Percentiles rank a stretch among this genome's conserved stretches.
Conservation (phyloP, 2,888 invertebrate genomes). For the Tetranychus piercei region DNA sequence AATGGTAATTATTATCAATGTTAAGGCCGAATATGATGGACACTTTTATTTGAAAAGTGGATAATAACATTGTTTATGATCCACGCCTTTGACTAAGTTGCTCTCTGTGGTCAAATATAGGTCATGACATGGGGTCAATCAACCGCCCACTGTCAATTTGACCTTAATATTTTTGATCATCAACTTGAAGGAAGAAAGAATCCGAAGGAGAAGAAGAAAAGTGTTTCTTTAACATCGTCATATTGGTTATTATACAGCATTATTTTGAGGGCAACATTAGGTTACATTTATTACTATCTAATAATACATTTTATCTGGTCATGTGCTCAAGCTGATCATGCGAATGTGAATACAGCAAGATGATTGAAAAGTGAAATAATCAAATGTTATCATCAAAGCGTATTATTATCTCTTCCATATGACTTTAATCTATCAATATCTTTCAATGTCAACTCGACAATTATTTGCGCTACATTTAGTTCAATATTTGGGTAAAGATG, state of each 20-base stretch:
- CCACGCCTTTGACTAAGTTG: too few relatives aligned
- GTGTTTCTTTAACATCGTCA: too few relatives aligned
- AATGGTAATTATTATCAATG: too few relatives aligned
- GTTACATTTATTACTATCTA: too few relatives aligned
- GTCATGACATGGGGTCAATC: conserved; percentile 1
- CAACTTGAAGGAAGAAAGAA: too few relatives aligned
- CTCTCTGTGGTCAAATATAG: not conserved
- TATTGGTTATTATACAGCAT: not conserved
- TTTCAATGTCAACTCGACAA: not conserved
- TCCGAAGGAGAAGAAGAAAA: too few relatives aligned
- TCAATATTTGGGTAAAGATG: too few relatives aligned
- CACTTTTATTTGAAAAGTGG: not conserved
- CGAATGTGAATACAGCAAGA: not conserved
- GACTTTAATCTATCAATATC: not conserved
- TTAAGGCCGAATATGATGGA: too few relatives aligned
- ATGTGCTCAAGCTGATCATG: not conserved
- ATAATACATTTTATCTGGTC: not conserved
- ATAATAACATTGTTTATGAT: not conserved
- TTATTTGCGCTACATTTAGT: not conserved
- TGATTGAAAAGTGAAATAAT: not conserved
- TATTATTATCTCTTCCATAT: not conserved
- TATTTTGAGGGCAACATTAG: not conserved
- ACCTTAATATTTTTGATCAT: not conserved
- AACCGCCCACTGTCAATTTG: not conserved
- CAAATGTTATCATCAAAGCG: conserved; percentile 8